Base-by-base conservation (phyloP, 2,888 invertebrate genomes). In the Desoria tigrina region DNA sequence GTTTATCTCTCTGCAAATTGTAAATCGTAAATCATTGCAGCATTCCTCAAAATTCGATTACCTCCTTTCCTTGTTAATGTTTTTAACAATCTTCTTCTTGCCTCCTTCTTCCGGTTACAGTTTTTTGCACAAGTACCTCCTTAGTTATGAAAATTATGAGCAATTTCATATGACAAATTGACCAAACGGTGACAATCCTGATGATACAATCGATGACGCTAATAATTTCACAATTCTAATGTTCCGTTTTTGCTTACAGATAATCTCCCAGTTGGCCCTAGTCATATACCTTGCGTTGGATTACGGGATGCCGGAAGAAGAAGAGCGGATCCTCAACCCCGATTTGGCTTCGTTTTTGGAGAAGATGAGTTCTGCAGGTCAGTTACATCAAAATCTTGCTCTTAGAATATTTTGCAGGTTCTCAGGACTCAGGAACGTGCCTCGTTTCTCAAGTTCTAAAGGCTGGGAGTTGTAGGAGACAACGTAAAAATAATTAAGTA, bases 251-350 rank as follows among this genome's bases (percentile, higher is more conserved):
- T 65, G 32, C 39, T 28, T 85, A 1, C 85, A 93, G 92, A 83
- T 90, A 79, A 85, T 92, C 75, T 86, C 87, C 71, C 87, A 88
- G 77, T 81, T 96, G 78, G 96, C 94, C 51, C 83, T 90, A 77
- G 86, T 91, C 76, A 87, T 95, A 76, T 96, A 92, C 82, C 87
- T 88, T 77, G 93, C 95, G 42, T 83, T 96, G 81, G 95, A 96
- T 82, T 93, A 89, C 81, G 91, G 92, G 75, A 85, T 91, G 78
- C 86, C 87, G 50, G 89, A 89, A 77, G 89, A 90, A 71, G 93
- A 94, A 81, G 94, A 95, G 83, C 85, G 91, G 75, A 87, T 88
- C 77, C 87, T 96, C 77, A 90, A 91, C 76, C 87, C 88, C 16
- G 91, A 92, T 79, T 85, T 96, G 74, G 92, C 93, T 80, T 85